A percentile compares a stretch with the other conserved stretches of the same genome.
Evolutionary conservation across 2,888 invertebrate species (phyloP).

Genomic region (Drosophila yooni): DNA sequence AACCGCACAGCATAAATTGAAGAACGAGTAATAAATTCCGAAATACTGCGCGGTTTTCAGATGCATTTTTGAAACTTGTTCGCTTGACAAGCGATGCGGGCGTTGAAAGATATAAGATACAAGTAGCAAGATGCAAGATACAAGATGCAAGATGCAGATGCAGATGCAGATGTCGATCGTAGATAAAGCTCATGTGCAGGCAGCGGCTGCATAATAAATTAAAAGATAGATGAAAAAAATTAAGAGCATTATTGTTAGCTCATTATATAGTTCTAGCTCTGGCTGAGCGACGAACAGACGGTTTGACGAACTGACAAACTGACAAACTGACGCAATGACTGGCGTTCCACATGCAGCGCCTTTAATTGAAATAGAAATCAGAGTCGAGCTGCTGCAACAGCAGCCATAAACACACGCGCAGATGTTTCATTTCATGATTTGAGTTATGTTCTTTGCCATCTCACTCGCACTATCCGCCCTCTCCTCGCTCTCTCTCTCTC

Average conservation of each 20-base stretch:
- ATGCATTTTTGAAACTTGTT: conserved; percentile 53
- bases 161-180: conserved; percentile 25
- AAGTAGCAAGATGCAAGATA: conserved; percentile 17
- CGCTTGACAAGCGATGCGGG: conserved; percentile 56
- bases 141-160: conserved; percentile 21
- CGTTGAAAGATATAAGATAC: conserved; percentile 25
- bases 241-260: conserved; percentile 75
- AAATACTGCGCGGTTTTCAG: conserved; percentile 44
- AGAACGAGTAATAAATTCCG: conserved; percentile 63
- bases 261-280: conserved; percentile 51
- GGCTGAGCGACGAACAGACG: conserved; percentile 15
- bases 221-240: conserved; percentile 55
- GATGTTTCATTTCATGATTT: conserved; percentile 72
- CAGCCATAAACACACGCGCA: conserved; percentile 47
- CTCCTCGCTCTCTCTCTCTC: conserved; percentile 12
- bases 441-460: conserved; percentile 55
- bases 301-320: conserved; percentile 13
- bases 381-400: conserved; percentile 38
- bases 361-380: conserved; percentile 73
- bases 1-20: conserved; percentile 67
- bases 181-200: conserved; percentile 42
- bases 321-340: conserved; percentile 20
- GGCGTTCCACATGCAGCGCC: conserved; percentile 64
- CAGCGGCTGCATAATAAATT: conserved; percentile 53
- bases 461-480: conserved; percentile 11